Percentiles rank a stretch among this genome's conserved stretches.
phyloP scores from a whole-genome alignment of 92 coral and sea anemone species.

The Heliopora coerulea region DNA sequence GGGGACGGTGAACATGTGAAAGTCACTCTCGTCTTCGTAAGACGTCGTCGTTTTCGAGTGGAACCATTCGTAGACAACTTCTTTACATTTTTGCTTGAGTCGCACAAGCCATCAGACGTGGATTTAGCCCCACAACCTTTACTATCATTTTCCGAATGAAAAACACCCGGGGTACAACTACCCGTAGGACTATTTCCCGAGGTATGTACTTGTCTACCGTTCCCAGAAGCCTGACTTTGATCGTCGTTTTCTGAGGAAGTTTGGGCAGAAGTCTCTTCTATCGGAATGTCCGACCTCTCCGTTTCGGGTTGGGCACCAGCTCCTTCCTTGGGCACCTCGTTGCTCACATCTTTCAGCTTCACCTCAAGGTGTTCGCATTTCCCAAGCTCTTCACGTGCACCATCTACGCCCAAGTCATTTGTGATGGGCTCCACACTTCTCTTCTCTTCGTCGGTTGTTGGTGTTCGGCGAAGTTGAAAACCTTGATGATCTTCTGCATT shows the following conservation, averaged over 20 bases:
- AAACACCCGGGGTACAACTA: background rate
- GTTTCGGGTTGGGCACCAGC: background rate
- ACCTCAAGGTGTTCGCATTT: no score
- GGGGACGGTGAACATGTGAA: background rate
- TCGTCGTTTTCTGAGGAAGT: background rate
- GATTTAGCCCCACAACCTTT: background rate
- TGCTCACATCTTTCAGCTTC: no score
- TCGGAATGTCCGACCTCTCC: background rate
- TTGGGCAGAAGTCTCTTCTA: background rate
- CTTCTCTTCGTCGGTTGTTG: no score
- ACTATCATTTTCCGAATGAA: background rate
- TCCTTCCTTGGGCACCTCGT: background rate
- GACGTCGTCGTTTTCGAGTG: background rate
- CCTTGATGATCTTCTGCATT: no score
- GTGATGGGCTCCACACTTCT: no score
- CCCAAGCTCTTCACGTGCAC: no score
- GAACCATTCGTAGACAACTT: background rate
- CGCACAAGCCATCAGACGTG: background rate
- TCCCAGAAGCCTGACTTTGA: no score
- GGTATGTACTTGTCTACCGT: no score
- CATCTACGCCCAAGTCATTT: no score
- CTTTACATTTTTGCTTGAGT: background rate
- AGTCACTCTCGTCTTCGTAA: background rate
- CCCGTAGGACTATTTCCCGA: no score
- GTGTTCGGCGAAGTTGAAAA: no score